These are phyloP conservation scores for Phocoena phocoena DNA, from an alignment of 2,113 vertebrate species.

Conservation along the genomic window DNA sequence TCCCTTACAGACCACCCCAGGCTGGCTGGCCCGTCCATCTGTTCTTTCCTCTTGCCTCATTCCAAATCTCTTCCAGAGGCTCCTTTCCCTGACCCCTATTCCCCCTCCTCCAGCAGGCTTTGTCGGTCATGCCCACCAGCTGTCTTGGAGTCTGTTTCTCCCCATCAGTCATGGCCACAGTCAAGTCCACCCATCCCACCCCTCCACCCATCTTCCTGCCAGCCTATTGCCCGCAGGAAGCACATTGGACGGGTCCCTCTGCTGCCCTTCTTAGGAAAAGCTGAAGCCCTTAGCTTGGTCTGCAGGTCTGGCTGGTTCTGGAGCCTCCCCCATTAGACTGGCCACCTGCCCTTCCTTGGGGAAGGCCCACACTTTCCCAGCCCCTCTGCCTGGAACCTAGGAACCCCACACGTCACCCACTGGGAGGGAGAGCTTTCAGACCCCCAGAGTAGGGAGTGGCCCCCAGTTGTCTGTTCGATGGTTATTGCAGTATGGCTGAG, in stretches of 20 bases:
- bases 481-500: accelerated
- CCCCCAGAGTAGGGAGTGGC: neutral
- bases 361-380: neutral
- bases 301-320: neutral
- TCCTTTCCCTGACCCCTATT: neutral
- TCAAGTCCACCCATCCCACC: neutral
- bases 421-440: neutral
- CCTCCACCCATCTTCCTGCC: neutral
- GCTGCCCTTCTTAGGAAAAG: neutral
- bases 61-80: neutral
- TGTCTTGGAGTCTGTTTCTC: neutral
- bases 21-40: neutral
- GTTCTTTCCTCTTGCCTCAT: neutral
- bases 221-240: neutral
- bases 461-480: accelerated
- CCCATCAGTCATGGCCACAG: neutral
- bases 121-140: accelerated
- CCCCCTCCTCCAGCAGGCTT: neutral
- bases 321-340: neutral
- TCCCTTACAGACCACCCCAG: neutral
- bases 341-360: neutral
- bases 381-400: neutral
- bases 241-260: neutral
- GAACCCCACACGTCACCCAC: neutral
- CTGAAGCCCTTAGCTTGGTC: neutral